Conservation (phyloP, 37 sponge, comb jelly and placozoan species). For the Tethya wilhelma region DNA sequence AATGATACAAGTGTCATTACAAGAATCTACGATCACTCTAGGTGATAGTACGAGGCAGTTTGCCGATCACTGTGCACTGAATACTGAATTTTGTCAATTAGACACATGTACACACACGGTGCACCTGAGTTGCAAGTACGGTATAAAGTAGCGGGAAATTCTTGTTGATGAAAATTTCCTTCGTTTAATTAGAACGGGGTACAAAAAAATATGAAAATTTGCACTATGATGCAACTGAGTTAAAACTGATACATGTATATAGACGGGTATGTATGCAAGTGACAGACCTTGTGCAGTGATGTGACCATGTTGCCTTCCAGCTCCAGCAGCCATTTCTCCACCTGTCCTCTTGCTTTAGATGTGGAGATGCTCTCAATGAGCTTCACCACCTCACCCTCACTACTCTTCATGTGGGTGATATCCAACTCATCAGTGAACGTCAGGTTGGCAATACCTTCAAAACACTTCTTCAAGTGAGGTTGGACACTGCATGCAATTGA, state of each 20-base stretch:
- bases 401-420: constrained; percentile 98
- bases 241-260: too few relatives aligned
- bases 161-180: background rate
- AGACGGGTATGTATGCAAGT: too few relatives aligned
- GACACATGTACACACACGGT: too few relatives aligned
- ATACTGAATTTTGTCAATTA: too few relatives aligned
- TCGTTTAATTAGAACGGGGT: too few relatives aligned
- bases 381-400: constrained; percentile 95
- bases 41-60: too few relatives aligned
- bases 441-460: constrained; percentile 98
- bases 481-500: constrained; percentile 73
- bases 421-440: constrained; percentile 96
- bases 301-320: constrained; percentile 92
- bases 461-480: constrained; percentile 99
- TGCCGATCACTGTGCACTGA: too few relatives aligned
- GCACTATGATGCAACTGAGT: too few relatives aligned
- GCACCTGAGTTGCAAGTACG: too few relatives aligned
- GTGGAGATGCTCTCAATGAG: constrained; percentile 93
- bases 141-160: background rate
- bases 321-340: constrained; percentile 99
- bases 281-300: constrained; percentile 77
- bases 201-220: too few relatives aligned
- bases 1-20: background rate
- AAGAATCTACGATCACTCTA: too few relatives aligned
- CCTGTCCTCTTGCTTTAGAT: constrained; percentile 96